Conservation (phyloP, 1,140 invertebrate genomes). For the Drosophila trapezifrons region DNA sequence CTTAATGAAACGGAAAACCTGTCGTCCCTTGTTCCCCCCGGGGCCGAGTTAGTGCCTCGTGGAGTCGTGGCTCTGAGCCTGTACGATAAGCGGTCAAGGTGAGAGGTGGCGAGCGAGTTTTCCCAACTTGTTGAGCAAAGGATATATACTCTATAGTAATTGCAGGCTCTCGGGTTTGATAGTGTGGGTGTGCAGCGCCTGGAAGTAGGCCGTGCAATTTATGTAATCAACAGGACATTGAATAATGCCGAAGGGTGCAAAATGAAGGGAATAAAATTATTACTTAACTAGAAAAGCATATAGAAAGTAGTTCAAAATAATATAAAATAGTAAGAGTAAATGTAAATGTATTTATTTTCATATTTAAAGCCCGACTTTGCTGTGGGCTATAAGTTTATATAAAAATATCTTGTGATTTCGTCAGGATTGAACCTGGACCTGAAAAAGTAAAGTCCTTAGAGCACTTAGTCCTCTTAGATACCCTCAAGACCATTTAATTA, state of each 20-base stretch:
- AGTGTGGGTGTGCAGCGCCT: background rate
- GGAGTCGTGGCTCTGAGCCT: constrained; percentile 11
- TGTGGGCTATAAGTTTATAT: too few species aligned
- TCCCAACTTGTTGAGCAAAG: constrained; percentile 40
- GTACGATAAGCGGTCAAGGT: constrained; percentile 54
- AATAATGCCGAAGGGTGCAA: background rate
- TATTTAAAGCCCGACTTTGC: too few species aligned
- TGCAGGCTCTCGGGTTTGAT: background rate
- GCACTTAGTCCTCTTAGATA: too few species aligned
- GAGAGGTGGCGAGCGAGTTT: constrained; percentile 17
- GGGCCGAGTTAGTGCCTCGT: constrained; percentile 16
- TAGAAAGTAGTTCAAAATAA: background rate
- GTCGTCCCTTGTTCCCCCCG: background rate
- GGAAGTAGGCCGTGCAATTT: constrained; percentile 8
- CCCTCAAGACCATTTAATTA: too few species aligned
- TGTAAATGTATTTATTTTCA: too few species aligned
- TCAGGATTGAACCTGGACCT: too few species aligned
- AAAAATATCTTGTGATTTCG: too few species aligned
- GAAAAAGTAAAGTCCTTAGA: too few species aligned
- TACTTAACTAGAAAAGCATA: background rate
- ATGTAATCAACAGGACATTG: constrained; percentile 10
- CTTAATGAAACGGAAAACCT: constrained; percentile 57
- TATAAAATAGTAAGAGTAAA: too few species aligned
- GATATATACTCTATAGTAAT: constrained; percentile 3
- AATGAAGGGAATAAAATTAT: too few species aligned